Base-by-base conservation (phyloP, 92 coral and sea anemone genomes). In the Actinostola sp. region DNA sequence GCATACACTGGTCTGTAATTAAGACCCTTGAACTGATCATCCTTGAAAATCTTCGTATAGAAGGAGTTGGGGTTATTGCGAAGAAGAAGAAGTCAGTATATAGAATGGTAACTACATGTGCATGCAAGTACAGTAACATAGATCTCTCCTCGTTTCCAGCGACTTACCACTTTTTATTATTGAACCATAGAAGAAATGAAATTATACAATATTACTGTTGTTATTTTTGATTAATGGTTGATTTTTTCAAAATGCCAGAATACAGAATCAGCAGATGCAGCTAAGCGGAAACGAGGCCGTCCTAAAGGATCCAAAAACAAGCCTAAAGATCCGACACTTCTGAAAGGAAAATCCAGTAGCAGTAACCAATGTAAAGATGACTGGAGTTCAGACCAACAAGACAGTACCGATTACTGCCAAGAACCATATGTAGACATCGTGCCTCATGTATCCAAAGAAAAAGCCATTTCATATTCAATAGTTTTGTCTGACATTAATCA, bases 281-380 rank as follows among this genome's bases (percentile, higher is more conserved):
- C 64, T 21, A 92, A 92, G 76, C 77, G 91, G 15, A 94, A 88
- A 75, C 80, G 97, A 70, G 98, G 98, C 10, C 89, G 98, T 12
- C 98, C 98, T 9, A 94, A 91, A 53, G 98, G 98, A 30, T 94
- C 98, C 28, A 94, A 94, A 51, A 94, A 94, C 76, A 92, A 92
- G 39, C 98, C 98, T 15, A 94, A 94, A 50, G 85, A 84, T 11
- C 86, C 83, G 60, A 71, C 82, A 0, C 80, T 73, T 34, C 75
- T 82, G 13, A 77, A 81, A 23, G 43, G 86, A 42, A 55, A 60
- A 28, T 48, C 60, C 1, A 27, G 65, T 2, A 70, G 66, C 34
- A 36, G 42, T n/a, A 55, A 61, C 11, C 62, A 50, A 1, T 48
- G 63, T 1, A 56, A 65, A 5, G 92, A 85, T 27, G 86, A 71